A percentile compares a stretch with the other conserved stretches of the same genome.
These are phyloP conservation scores for Copidosoma aretas DNA, from an alignment of 2,888 invertebrate species.

Conservation along the genomic window DNA sequence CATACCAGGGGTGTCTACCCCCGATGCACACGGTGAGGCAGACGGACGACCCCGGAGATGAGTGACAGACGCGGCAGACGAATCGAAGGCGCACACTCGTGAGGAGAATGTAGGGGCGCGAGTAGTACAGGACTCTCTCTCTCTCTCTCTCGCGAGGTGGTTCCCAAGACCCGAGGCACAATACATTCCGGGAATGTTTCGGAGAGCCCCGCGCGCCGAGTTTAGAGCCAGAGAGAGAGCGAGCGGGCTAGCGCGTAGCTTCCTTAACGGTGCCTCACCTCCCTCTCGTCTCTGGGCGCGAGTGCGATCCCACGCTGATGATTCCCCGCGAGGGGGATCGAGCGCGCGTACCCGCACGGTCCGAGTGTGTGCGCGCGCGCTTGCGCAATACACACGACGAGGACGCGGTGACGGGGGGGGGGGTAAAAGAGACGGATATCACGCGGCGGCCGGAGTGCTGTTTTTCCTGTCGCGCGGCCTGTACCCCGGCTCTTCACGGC, in stretches of 20 bases:
- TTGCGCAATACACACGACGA: too few relatives aligned
- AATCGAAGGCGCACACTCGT: not conserved
- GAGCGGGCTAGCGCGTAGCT: not conserved
- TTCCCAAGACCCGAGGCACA: slow-evolving; percentile 53
- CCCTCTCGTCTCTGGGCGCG: slow-evolving; percentile 43
- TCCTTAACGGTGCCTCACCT: slow-evolving; percentile 55
- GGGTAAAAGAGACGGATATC: too few relatives aligned
- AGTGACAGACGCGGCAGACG: not conserved
- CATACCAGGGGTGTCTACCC: too few relatives aligned
- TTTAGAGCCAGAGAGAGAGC: not conserved
- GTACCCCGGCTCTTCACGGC: too few relatives aligned
- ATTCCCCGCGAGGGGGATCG: slow-evolving; percentile 44
- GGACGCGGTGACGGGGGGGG: too few relatives aligned
- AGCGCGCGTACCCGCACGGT: not conserved
- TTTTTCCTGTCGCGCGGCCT: too few relatives aligned
- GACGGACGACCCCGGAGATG: not conserved
- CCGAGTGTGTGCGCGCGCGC: not conserved
- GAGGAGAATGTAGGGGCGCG: not conserved
- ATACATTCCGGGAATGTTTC: slow-evolving; percentile 56
- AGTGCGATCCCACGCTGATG: slow-evolving; percentile 58
- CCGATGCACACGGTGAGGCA: too few relatives aligned
- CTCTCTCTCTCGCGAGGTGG: slow-evolving; percentile 23
- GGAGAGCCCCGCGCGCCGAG: slow-evolving; percentile 41
- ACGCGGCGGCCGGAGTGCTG: too few relatives aligned
- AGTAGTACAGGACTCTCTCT: not conserved